These are phyloP conservation scores for Rutilus rutilus DNA, from an alignment of 2,113 vertebrate genomes.

Conservation along the genomic window DNA sequence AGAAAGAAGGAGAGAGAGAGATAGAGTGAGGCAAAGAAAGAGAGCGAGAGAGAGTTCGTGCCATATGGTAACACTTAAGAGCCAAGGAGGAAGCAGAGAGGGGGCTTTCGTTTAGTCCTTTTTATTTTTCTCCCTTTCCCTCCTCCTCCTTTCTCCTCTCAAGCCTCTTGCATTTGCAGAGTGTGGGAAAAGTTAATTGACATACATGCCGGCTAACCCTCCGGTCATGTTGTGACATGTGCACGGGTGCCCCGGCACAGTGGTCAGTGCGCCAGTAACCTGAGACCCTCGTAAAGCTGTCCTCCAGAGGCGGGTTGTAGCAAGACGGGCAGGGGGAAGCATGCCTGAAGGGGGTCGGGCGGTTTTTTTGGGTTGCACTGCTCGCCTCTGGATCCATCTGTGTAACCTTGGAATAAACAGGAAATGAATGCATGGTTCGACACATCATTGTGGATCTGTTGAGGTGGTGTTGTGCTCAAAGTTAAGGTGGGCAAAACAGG, in stretches of 20 bases:
- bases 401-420: constrained; percentile 72
- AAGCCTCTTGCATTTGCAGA: constrained; percentile 74
- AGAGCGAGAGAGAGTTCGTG: constrained; percentile 64
- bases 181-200: constrained; percentile 96
- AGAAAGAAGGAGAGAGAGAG: constrained; percentile 58
- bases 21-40: constrained; percentile 61
- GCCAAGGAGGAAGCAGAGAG: constrained; percentile 86
- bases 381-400: constrained; percentile 73
- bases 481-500: background rate
- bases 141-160: constrained; percentile 39
- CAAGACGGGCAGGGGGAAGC: constrained; percentile 44
- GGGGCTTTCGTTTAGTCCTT: constrained; percentile 63
- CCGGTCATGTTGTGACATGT: constrained; percentile 79
- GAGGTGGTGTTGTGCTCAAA: constrained; percentile 40
- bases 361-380: constrained; percentile 71
- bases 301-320: constrained; percentile 55
- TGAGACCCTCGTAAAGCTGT: constrained; percentile 75
- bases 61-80: constrained; percentile 96
- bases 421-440: constrained; percentile 69
- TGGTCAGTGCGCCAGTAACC: constrained; percentile 74
- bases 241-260: constrained; percentile 75
- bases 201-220: constrained; percentile 89
- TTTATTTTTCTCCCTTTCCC: constrained; percentile 37
- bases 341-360: constrained; percentile 41
- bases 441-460: constrained; percentile 69